A percentile compares a stretch with the other conserved stretches of the same genome.
Evolutionary conservation across 2,797 vertebrate species (phyloP).

Genomic region (Diplodus puntazzo): DNA sequence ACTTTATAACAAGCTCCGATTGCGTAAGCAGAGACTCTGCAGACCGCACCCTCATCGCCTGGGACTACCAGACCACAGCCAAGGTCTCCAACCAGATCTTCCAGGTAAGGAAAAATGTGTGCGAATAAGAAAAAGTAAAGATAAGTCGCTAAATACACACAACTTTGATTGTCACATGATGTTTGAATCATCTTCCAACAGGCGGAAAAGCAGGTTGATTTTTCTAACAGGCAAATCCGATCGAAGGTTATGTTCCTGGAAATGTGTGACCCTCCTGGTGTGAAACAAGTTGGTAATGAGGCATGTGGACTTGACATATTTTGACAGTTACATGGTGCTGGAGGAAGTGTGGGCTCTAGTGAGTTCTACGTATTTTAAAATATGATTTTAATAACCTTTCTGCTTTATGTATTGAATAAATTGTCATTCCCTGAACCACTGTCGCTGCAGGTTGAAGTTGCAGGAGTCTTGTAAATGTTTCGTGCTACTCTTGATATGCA

Average conservation of each 20-base stretch:
- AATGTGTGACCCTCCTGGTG: conserved; percentile 7
- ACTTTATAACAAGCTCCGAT: conserved; percentile 95
- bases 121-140: neutral
- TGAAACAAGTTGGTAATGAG: conserved; percentile 32
- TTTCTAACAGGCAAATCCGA: neutral
- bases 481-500: neutral
- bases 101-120: conserved; percentile 86
- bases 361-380: conserved; percentile 13
- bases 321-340: conserved; percentile 26
- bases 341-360: neutral
- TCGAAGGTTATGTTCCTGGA: conserved; percentile 7
- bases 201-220: neutral
- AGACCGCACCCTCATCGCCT: conserved; percentile 95
- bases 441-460: conserved; percentile 8
- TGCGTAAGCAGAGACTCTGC: conserved; percentile 97
- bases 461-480: neutral
- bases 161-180: neutral
- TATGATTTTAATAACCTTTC: conserved; percentile 3
- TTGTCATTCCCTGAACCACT: neutral
- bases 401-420: conserved; percentile 11
- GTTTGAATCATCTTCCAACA: neutral
- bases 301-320: conserved; percentile 19
- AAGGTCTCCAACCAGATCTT: conserved; percentile 98
- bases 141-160: neutral
- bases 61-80: conserved; percentile 94